Percentiles rank a stretch among this genome's conserved stretches.
Conservation (phyloP, 2,113 vertebrate genomes). For the Lagopus leucura region DNA sequence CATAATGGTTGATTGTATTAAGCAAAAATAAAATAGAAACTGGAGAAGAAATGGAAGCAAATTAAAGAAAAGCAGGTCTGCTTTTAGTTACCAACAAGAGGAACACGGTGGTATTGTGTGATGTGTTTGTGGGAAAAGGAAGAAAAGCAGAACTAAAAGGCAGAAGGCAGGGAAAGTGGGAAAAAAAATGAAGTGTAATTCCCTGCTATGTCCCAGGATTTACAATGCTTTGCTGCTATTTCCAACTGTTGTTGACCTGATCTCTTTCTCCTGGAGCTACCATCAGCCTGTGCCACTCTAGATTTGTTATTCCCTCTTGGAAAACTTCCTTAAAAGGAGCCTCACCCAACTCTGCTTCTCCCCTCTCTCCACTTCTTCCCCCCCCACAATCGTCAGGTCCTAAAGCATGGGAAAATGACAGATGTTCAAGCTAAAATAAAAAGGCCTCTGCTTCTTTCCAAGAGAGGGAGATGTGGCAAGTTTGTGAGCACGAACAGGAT, state of each 20-base stretch:
- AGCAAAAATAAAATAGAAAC: not conserved
- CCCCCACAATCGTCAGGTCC: not conserved
- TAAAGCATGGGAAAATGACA: not conserved
- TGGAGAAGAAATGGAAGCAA: not conserved
- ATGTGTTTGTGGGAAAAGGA: not conserved
- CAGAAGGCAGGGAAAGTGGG: not conserved
- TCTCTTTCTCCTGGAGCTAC: not conserved
- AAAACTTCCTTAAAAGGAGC: not conserved
- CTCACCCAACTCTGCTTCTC: not conserved
- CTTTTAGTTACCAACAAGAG: accelerated
- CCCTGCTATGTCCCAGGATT: not conserved
- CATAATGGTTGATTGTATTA: not conserved
- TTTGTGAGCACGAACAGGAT: not conserved
- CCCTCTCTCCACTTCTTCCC: not conserved
- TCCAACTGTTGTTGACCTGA: not conserved
- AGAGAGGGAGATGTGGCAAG: conserved; percentile 32
- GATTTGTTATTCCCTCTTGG: not conserved
- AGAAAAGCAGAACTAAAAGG: not conserved
- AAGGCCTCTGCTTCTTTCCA: not conserved
- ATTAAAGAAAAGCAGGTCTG: not conserved
- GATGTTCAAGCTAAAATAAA: not conserved
- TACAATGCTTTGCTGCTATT: not conserved
- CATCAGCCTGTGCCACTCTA: not conserved
- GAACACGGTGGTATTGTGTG: not conserved
- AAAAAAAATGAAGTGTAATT: not conserved